Conservation (phyloP, 2,888 invertebrate genomes). For the Pyrochroa serraticornis region DNA sequence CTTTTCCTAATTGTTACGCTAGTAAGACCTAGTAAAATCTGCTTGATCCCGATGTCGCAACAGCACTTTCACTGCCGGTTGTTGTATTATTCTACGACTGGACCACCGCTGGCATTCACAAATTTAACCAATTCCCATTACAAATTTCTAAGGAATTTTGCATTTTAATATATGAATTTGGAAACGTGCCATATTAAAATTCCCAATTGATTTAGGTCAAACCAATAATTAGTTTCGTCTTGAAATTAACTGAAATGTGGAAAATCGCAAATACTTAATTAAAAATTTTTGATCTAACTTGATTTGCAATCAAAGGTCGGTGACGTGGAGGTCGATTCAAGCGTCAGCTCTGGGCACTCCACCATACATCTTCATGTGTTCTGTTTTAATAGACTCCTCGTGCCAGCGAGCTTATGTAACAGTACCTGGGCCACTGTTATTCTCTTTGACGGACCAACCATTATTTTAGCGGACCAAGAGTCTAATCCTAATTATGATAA, state of each 20-base stretch:
- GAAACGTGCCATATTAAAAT: too few relatives aligned
- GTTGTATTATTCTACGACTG: neutral
- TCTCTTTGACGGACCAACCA: constrained; percentile 16
- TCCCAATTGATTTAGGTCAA: too few relatives aligned
- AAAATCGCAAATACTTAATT: too few relatives aligned
- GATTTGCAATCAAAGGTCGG: too few relatives aligned
- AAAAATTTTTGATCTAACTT: too few relatives aligned
- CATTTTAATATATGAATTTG: too few relatives aligned
- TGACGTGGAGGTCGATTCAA: too few relatives aligned
- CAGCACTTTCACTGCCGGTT: constrained; percentile 19
- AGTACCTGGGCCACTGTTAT: constrained; percentile 24
- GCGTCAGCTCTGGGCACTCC: too few relatives aligned
- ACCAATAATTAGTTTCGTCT: too few relatives aligned
- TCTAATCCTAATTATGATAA: constrained; percentile 22
- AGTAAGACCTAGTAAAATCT: constrained; percentile 10
- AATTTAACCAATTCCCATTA: neutral
- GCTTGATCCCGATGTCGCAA: constrained; percentile 19
- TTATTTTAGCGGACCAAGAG: constrained; percentile 19
- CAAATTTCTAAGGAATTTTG: neutral
- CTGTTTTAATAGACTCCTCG: constrained; percentile 22
- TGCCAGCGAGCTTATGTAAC: constrained; percentile 26
- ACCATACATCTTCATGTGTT: constrained; percentile 4
- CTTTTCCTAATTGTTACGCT: too few relatives aligned
- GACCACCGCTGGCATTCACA: constrained; percentile 9
- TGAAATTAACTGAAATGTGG: too few relatives aligned